Evolutionary conservation across 2,888 invertebrate genomes (phyloP).

Genomic region (Campopleginae sp.): DNA sequence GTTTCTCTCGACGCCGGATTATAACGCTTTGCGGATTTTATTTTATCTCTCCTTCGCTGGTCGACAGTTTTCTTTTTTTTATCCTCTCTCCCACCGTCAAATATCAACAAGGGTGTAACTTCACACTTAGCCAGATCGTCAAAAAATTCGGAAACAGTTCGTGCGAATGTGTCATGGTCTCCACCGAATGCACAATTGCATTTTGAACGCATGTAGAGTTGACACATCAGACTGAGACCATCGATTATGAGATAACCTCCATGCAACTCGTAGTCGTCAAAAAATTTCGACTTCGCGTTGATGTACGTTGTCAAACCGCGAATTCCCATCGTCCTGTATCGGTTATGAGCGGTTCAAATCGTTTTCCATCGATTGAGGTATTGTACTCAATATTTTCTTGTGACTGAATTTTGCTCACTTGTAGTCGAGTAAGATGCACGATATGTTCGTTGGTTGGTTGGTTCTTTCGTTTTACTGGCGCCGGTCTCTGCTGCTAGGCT

Average conservation of each 20-base stretch:
- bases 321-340: constrained; percentile 88
- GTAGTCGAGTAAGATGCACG: too few relatives aligned
- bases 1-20: constrained; percentile 86
- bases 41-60: constrained; percentile 85
- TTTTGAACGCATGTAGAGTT: constrained; percentile 88
- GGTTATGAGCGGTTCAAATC: neutral
- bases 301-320: constrained; percentile 93
- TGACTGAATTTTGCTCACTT: too few relatives aligned
- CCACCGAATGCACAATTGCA: constrained; percentile 92
- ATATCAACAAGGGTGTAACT: constrained; percentile 89
- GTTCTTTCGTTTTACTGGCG: too few relatives aligned
- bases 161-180: constrained; percentile 92
- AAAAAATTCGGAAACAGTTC: constrained; percentile 89
- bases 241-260: constrained; percentile 91
- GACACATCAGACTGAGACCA: constrained; percentile 91
- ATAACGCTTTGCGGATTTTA: constrained; percentile 84
- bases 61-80: constrained; percentile 89
- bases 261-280: constrained; percentile 88
- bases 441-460: too few relatives aligned
- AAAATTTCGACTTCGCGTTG: constrained; percentile 87
- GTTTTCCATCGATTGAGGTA: neutral
- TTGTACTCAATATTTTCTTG: too few relatives aligned
- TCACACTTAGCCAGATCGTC: constrained; percentile 89
- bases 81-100: constrained; percentile 92
- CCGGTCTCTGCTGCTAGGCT: too few relatives aligned